Percentiles rank a stretch among this genome's conserved stretches.
Conservation (phyloP, 2,113 vertebrate genomes). For the Apus apus region DNA sequence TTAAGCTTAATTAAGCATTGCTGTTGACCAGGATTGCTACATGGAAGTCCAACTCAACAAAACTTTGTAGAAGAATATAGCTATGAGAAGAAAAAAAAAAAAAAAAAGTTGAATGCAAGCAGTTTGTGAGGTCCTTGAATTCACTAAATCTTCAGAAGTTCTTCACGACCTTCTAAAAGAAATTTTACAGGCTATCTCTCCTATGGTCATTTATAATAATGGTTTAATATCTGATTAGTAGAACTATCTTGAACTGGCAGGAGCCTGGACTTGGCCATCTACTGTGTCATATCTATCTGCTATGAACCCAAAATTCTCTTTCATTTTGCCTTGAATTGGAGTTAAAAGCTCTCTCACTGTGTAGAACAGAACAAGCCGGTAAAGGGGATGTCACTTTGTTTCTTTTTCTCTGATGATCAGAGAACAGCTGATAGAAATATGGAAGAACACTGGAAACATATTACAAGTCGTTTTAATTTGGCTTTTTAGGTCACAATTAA, state of each 20-base stretch:
- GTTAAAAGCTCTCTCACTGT: neutral
- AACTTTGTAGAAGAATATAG: neutral
- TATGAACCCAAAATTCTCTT: neutral
- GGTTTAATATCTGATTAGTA: conserved; percentile 42
- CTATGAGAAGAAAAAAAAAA: neutral
- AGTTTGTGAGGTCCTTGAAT: neutral
- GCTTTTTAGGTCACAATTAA: neutral
- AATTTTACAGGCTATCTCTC: conserved; percentile 21
- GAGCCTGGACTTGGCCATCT: neutral
- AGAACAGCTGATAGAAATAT: neutral
- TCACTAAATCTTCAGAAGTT: conserved; percentile 17
- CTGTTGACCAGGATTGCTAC: neutral
- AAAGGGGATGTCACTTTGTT: neutral
- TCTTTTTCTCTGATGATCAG: neutral
- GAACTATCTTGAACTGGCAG: neutral
- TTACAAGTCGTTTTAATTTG: neutral
- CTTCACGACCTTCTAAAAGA: conserved; percentile 25
- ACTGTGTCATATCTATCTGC: neutral
- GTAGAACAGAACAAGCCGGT: neutral
- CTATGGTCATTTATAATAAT: neutral
- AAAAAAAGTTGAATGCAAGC: neutral
- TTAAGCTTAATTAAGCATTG: neutral
- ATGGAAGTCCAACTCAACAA: neutral
- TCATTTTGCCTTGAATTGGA: neutral
- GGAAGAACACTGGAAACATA: neutral